These are phyloP conservation scores for Drosophila nasuta DNA, from an alignment of 1,140 invertebrate genomes.

Conservation along the genomic window DNA sequence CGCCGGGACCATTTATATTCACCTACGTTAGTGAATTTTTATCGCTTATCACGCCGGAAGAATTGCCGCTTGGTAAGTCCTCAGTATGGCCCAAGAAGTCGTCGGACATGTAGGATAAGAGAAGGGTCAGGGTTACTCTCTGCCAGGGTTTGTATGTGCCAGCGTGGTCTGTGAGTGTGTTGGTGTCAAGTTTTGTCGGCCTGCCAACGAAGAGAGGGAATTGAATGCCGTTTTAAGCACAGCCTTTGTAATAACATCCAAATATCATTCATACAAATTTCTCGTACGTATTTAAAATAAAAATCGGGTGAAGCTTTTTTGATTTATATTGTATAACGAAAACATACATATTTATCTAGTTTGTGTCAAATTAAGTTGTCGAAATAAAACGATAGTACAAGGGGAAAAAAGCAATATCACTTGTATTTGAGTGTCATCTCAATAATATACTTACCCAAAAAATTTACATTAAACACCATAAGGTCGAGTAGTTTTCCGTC, in stretches of 20 bases:
- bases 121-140: slow-evolving; percentile 14
- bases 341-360: too few species aligned
- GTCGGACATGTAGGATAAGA: not conserved
- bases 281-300: too few species aligned
- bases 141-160: slow-evolving; percentile 2
- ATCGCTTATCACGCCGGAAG: slow-evolving; percentile 86
- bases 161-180: slow-evolving; percentile 1
- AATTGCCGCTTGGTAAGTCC: slow-evolving; percentile 86
- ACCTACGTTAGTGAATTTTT: slow-evolving; percentile 86
- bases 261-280: slow-evolving; percentile 15
- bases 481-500: too few species aligned
- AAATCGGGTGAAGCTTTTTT: too few species aligned
- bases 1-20: slow-evolving; percentile 86
- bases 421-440: too few species aligned
- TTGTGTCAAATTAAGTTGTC: too few species aligned
- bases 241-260: not conserved
- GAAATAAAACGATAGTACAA: too few species aligned
- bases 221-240: slow-evolving; percentile 29
- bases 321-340: too few species aligned
- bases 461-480: too few species aligned
- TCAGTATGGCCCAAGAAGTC: not conserved
- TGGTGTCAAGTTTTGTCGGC: slow-evolving; percentile 18
- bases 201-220: slow-evolving; percentile 45
- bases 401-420: too few species aligned
- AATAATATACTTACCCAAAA: too few species aligned